A percentile compares a stretch with the other conserved stretches of the same genome.
These are phyloP conservation scores for Fragum fragum DNA, from an alignment of 2,888 invertebrate genomes.

Conservation along the genomic window DNA sequence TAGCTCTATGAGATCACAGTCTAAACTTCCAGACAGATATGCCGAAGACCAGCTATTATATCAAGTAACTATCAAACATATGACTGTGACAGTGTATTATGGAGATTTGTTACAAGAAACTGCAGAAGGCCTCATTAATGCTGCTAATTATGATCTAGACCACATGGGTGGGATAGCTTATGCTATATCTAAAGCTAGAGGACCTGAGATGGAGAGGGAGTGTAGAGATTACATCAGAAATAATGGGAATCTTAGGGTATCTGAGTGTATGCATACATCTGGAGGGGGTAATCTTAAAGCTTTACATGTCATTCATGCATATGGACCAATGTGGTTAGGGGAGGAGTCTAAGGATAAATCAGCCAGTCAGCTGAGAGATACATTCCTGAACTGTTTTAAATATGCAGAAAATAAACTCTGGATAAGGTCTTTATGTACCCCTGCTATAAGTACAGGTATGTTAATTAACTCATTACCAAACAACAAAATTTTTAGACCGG, in stretches of 20 bases:
- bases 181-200: slow-evolving; percentile 58
- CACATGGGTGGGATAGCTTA: slow-evolving; percentile 67
- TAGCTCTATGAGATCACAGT: not conserved
- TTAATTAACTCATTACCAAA: not conserved
- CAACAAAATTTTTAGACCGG: no score
- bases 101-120: slow-evolving; percentile 56
- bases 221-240: slow-evolving; percentile 47
- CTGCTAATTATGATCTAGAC: slow-evolving; percentile 63
- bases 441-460: slow-evolving; percentile 70
- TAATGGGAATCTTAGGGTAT: slow-evolving; percentile 50
- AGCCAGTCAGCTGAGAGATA: slow-evolving; percentile 42
- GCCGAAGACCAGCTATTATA: slow-evolving; percentile 43
- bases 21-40: slow-evolving; percentile 42
- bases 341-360: slow-evolving; percentile 34
- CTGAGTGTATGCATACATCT: slow-evolving; percentile 58
- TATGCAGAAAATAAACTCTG: slow-evolving; percentile 54
- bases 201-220: slow-evolving; percentile 55
- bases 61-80: slow-evolving; percentile 39
- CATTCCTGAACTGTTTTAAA: slow-evolving; percentile 63
- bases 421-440: slow-evolving; percentile 58
- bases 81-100: slow-evolving; percentile 57
- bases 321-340: slow-evolving; percentile 67
- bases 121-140: slow-evolving; percentile 68
- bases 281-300: slow-evolving; percentile 58
- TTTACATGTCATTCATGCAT: slow-evolving; percentile 62